Conservation (phyloP, 2,888 invertebrate genomes). For the Hirtodrosophila trivittata region DNA sequence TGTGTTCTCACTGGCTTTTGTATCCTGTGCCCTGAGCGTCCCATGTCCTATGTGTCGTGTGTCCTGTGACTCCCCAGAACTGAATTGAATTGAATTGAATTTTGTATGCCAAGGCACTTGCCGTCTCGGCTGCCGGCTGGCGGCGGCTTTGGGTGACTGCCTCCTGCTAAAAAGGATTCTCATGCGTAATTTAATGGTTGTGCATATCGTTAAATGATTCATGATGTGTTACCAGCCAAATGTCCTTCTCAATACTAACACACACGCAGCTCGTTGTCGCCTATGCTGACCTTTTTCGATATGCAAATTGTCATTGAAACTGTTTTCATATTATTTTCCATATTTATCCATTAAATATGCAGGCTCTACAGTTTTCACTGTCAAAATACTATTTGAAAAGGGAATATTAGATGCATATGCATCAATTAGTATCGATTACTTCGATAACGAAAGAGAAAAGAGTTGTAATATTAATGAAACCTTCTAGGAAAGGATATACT, state of each 20-base stretch:
- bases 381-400: no score
- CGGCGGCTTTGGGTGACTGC: conserved; percentile 4
- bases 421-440: no score
- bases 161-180: conserved; percentile 46
- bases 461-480: no score
- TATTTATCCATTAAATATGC: background rate
- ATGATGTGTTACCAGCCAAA: conserved; percentile 26
- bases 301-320: background rate
- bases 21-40: conserved; percentile 13
- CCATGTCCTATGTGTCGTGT: conserved; percentile 4
- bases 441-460: no score
- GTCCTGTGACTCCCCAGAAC: conserved; percentile 13
- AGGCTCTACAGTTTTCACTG: background rate
- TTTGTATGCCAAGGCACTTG: conserved; percentile 42
- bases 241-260: background rate
- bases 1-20: conserved; percentile 50
- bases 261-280: conserved; percentile 2
- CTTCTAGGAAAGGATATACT: no score
- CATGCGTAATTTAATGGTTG: conserved; percentile 70
- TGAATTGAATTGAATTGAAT: conserved; percentile 62
- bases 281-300: background rate
- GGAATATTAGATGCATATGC: no score
- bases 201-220: conserved; percentile 69
- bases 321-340: background rate
- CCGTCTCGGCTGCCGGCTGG: conserved; percentile 1